Evolutionary conservation across 2,113 vertebrate genomes (phyloP), one percentile per base, ranked within the genome.

Genomic region (Pteronura brasiliensis): DNA sequence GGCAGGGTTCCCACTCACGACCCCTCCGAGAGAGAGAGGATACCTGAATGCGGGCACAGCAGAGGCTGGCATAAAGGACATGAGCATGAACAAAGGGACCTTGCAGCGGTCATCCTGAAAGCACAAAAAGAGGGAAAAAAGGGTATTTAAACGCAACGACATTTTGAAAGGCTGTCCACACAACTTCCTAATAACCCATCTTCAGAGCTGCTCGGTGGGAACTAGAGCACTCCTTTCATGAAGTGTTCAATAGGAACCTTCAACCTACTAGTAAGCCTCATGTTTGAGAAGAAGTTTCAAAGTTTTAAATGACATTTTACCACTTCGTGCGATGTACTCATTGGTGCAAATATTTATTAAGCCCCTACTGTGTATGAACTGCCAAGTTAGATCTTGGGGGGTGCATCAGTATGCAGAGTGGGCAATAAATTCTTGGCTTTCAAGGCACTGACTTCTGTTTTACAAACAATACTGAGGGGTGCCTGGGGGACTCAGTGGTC

Each of bases 11-110:
- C 61, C 27, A 29, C 27, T 63, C 29, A 31, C 47, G 6, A 23
- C 44, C 5, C 4, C 36, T 71, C 92, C 49, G 7, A 95, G 61
- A 44, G 88, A 44, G 4, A 79, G 9, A 67, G 2, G 71, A 72
- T 98, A 99, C 99, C 99, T 99, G 99, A 99, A 99, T 1, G 99
- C 98, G 83, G 99, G 99, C 96, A 99, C 98, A 5, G 99, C 89
- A 29, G 99, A 97, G 21, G 99, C 98, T 0, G 99, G 99, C 98
- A 99, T 98, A 72, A 99, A 99, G 52, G 99, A 99, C 89, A 99
- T 99, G 88, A 99, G 97, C n/a, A 99, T 99, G 59, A 99, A 97
- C 90, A 99, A 98, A 11, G 99, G 99, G 92, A 96, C 98, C 20
- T 94, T 98, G 76, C 99, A 99, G 71, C 99, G 99, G 17, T 99